Percentiles rank a stretch among this genome's conserved stretches.
Conservation (phyloP, 2,888 invertebrate genomes). For the Himalopsyche anomala region DNA sequence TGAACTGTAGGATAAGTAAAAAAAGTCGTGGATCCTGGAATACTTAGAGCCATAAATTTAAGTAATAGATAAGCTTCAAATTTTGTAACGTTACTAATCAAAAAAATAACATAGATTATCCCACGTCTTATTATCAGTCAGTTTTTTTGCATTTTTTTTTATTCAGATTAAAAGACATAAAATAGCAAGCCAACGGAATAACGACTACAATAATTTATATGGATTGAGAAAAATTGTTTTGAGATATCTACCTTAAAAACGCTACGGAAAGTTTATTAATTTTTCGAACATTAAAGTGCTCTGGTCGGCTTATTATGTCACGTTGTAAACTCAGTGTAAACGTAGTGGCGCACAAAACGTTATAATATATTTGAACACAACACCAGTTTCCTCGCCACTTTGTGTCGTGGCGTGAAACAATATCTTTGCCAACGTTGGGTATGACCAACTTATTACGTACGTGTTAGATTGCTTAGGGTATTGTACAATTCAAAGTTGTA, state of each 20-base stretch:
- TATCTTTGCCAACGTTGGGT: background rate
- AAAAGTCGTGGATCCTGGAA: too few relatives aligned
- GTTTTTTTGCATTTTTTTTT: too few relatives aligned
- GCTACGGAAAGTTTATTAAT: background rate
- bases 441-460: constrained; percentile 42
- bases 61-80: too few relatives aligned
- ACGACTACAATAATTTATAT: too few relatives aligned
- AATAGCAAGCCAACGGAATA: too few relatives aligned
- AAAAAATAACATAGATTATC: too few relatives aligned
- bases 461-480: background rate
- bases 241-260: background rate
- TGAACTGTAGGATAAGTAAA: too few relatives aligned
- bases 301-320: constrained; percentile 21
- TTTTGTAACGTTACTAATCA: too few relatives aligned
- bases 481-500: constrained; percentile 34
- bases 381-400: constrained; percentile 38
- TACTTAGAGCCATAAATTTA: too few relatives aligned
- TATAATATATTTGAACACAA: constrained; percentile 36
- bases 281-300: background rate
- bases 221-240: too few relatives aligned
- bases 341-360: background rate
- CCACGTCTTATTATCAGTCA: too few relatives aligned
- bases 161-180: too few relatives aligned
- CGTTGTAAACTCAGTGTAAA: constrained; percentile 15
- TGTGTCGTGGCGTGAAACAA: constrained; percentile 25